These are phyloP conservation scores for Falcaria lacertinaria DNA, from an alignment of 2,888 invertebrate species.

Conservation along the genomic window DNA sequence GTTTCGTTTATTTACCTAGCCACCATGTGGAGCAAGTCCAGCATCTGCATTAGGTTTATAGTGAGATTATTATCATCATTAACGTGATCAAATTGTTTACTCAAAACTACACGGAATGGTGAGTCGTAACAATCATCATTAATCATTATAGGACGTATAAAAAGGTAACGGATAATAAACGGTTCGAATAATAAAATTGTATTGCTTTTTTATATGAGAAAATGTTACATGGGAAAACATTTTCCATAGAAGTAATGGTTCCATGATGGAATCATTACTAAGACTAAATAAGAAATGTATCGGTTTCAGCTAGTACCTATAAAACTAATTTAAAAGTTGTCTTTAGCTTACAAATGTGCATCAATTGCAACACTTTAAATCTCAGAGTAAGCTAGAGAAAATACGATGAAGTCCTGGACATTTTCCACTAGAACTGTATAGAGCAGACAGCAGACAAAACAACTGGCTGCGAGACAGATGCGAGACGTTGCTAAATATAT, in stretches of 20 bases:
- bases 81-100: neutral
- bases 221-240: too few relatives aligned
- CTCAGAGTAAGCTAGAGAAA: neutral
- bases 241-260: too few relatives aligned
- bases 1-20: neutral
- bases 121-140: neutral
- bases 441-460: conserved; percentile 17
- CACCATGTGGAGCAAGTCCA: neutral
- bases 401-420: conserved; percentile 9
- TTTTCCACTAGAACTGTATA: conserved; percentile 5
- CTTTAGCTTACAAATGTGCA: too few relatives aligned
- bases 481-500: conserved; percentile 35
- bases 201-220: too few relatives aligned
- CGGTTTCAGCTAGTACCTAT: too few relatives aligned
- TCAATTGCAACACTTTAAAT: too few relatives aligned
- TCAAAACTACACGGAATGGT: neutral
- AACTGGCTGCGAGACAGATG: conserved; percentile 32
- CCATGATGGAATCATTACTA: too few relatives aligned
- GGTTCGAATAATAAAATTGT: too few relatives aligned
- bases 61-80: neutral
- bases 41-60: conserved; percentile 3
- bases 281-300: too few relatives aligned
- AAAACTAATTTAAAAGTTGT: too few relatives aligned
- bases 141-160: neutral
- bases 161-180: neutral